Conservation (phyloP, 2,888 invertebrate species). For the Acanthosepion lycidas region DNA sequence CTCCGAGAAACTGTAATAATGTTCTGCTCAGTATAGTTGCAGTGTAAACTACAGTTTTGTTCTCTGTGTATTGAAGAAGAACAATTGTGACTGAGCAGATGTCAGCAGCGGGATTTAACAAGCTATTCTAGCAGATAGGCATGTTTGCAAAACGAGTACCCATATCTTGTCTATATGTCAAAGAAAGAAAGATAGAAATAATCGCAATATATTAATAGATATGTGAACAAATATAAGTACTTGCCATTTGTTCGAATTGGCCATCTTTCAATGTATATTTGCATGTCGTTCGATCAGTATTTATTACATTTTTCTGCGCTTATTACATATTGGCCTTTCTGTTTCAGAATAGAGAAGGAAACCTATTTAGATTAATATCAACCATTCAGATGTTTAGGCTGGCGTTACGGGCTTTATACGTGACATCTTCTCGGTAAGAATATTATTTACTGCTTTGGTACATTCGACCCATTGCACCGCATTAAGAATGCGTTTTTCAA, state of each 20-base stretch:
- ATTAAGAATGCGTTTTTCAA: background rate
- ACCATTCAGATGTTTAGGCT: background rate
- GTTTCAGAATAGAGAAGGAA: background rate
- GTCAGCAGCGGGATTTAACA: too few relatives aligned
- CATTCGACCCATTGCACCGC: background rate
- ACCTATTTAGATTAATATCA: background rate
- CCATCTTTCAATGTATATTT: background rate
- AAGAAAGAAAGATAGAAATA: background rate
- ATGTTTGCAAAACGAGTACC: too few relatives aligned
- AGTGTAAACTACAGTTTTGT: too few relatives aligned
- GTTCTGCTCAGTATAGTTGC: too few relatives aligned
- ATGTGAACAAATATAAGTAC: background rate
- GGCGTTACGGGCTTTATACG: background rate
- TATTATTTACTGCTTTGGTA: background rate
- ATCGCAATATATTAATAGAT: background rate
- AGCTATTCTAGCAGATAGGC: too few relatives aligned
- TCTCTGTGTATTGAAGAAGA: too few relatives aligned
- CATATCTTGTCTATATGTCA: too few relatives aligned
- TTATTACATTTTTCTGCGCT: background rate
- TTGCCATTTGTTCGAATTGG: background rate
- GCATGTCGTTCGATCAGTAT: background rate
- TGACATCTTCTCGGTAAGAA: background rate
- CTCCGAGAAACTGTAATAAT: too few relatives aligned
- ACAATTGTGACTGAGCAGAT: too few relatives aligned
- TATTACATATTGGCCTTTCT: background rate